Evolutionary conservation across 64 coral and sea anemone genomes (phyloP).

Genomic region (Actinia equina): DNA sequence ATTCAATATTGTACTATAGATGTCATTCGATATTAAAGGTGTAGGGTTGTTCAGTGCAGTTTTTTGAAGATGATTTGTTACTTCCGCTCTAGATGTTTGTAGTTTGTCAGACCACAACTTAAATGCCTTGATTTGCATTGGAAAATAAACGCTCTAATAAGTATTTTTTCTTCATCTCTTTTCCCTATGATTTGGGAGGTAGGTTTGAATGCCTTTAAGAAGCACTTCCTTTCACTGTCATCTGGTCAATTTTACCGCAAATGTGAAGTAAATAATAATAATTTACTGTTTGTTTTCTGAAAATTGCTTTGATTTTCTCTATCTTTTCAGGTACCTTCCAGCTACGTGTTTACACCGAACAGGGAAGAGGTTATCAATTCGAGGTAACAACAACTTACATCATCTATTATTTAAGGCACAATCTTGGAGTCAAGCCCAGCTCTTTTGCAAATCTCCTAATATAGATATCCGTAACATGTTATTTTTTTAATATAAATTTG

Average conservation of each 20-base stretch:
- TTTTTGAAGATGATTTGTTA: constrained; percentile 11
- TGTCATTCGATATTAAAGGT: not conserved
- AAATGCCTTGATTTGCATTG: constrained; percentile 16
- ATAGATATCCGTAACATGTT: too few relatives aligned
- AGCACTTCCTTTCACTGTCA: not conserved
- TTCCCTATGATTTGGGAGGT: not conserved
- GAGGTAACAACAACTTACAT: constrained; percentile 20
- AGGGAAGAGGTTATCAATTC: constrained; percentile 83
- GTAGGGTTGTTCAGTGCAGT: not conserved
- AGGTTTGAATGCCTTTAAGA: not conserved
- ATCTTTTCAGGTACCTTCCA: constrained; percentile 47
- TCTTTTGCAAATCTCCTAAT: too few relatives aligned
- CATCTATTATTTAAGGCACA: not conserved
- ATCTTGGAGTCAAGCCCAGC: too few relatives aligned
- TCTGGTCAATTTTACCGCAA: not conserved
- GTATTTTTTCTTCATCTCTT: not conserved
- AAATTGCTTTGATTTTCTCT: not conserved
- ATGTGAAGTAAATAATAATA: not conserved
- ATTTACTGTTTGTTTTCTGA: not conserved
- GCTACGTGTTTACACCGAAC: constrained; percentile 78
- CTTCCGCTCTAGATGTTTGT: not conserved
- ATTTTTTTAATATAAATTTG: too few relatives aligned
- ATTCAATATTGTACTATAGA: not conserved
- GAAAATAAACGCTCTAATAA: not conserved
- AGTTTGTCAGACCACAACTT: not conserved